Conservation (phyloP, 2,797 vertebrate genomes). For the Chiloscyllium punctatum region DNA sequence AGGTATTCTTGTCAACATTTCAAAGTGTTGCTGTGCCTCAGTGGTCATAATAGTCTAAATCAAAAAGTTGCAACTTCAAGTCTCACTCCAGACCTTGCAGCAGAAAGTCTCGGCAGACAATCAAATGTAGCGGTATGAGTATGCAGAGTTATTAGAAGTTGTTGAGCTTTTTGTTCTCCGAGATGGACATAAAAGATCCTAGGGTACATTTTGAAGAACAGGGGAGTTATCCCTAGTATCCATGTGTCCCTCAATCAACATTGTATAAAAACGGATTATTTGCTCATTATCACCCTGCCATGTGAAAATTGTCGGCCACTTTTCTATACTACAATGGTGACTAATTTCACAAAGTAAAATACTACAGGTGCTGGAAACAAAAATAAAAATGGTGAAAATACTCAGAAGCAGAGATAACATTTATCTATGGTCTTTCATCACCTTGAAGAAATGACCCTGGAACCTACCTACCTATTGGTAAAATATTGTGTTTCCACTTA, state of each 20-base stretch:
- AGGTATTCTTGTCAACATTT: background rate
- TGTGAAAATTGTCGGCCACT: background rate
- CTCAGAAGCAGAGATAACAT: background rate
- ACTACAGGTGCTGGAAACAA: background rate
- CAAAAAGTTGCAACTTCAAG: background rate
- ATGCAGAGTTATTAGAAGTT: background rate
- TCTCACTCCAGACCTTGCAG: background rate
- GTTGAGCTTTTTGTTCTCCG: background rate
- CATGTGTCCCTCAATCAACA: background rate
- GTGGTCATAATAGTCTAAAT: background rate
- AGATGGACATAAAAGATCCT: background rate
- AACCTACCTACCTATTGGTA: background rate
- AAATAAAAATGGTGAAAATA: background rate
- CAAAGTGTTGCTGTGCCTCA: background rate
- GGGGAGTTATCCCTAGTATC: background rate
- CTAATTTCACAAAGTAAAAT: background rate
- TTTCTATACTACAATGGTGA: background rate
- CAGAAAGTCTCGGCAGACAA: background rate
- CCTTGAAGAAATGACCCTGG: background rate
- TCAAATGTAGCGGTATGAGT: background rate
- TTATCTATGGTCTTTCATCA: background rate
- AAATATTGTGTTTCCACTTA: background rate
- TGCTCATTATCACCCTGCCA: background rate
- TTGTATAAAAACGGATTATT: background rate
- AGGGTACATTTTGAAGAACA: background rate